phyloP scores from a whole-genome alignment of 2,888 invertebrate genomes.

The Archaeoteleia sp. region DNA sequence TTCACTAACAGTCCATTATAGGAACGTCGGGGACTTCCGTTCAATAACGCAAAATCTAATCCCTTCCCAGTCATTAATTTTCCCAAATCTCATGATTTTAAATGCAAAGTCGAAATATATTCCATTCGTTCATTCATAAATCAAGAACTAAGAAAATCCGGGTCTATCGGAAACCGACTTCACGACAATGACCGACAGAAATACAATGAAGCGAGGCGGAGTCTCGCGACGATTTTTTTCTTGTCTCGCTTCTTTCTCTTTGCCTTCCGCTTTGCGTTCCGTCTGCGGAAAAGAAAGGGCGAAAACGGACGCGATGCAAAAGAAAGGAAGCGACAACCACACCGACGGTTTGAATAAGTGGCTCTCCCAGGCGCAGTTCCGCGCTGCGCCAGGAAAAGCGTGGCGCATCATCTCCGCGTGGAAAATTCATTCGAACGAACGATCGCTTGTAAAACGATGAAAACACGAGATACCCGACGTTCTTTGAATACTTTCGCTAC shows the following conservation, averaged over 20 bases:
- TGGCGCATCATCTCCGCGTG: conserved; percentile 6
- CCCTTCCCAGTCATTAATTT: no score
- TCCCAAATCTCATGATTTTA: no score
- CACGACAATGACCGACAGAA: conserved; percentile 3
- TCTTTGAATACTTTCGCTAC: conserved; percentile 21
- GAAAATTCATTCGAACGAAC: conserved; percentile 22
- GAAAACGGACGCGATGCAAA: conserved; percentile 10
- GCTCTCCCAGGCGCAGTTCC: conserved; percentile 35
- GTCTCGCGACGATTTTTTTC: neutral
- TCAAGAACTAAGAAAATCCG: no score
- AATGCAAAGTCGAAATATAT: no score
- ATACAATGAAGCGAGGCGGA: conserved; percentile 15
- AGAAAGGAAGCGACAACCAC: conserved; percentile 41
- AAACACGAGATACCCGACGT: conserved; percentile 11
- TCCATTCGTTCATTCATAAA: no score
- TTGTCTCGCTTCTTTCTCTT: no score
- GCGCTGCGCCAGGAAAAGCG: conserved; percentile 1
- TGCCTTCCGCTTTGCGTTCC: conserved; percentile 15
- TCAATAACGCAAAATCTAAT: no score
- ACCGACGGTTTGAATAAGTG: conserved; percentile 54
- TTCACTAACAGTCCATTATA: no score
- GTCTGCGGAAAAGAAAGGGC: conserved; percentile 10
- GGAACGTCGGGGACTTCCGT: no score
- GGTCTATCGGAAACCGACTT: neutral
- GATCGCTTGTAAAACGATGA: conserved; percentile 22